Conservation (phyloP, 1,140 invertebrate genomes). For the Acromyrmex echinatior region DNA sequence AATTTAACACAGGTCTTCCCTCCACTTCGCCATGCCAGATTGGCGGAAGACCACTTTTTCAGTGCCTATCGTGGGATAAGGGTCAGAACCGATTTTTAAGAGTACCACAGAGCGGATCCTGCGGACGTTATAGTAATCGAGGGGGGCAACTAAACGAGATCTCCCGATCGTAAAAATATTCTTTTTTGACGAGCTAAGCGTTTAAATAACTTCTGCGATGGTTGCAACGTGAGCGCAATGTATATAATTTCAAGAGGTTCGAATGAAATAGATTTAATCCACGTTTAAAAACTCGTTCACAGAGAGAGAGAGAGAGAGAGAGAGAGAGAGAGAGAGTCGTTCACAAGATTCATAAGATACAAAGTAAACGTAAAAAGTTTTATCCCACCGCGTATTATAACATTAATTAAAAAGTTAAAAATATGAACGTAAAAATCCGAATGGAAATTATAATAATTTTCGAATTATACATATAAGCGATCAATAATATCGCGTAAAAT, state of each 20-base stretch:
- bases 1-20: slow-evolving; percentile 74
- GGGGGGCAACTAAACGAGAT: slow-evolving; percentile 11
- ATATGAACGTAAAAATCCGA: background rate
- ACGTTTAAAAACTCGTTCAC: background rate
- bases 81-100: slow-evolving; percentile 67
- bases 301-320: too few relatives aligned
- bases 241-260: slow-evolving; percentile 24
- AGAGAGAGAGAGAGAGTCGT: background rate
- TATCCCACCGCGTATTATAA: background rate
- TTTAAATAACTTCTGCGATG: slow-evolving; percentile 12
- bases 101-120: slow-evolving; percentile 16
- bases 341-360: background rate
- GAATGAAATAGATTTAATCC: slow-evolving; percentile 9
- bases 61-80: slow-evolving; percentile 57
- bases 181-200: slow-evolving; percentile 1
- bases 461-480: background rate
- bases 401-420: background rate
- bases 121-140: slow-evolving; percentile 46
- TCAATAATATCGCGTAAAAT: background rate
- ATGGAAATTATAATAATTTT: too few relatives aligned
- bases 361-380: background rate
- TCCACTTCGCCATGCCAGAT: slow-evolving; percentile 47
- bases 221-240: slow-evolving; percentile 3
- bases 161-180: slow-evolving; percentile 31
- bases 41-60: slow-evolving; percentile 53